These are phyloP conservation scores for Tragelaphus oryx DNA, from an alignment of 2,797 vertebrate species.

Conservation along the genomic window DNA sequence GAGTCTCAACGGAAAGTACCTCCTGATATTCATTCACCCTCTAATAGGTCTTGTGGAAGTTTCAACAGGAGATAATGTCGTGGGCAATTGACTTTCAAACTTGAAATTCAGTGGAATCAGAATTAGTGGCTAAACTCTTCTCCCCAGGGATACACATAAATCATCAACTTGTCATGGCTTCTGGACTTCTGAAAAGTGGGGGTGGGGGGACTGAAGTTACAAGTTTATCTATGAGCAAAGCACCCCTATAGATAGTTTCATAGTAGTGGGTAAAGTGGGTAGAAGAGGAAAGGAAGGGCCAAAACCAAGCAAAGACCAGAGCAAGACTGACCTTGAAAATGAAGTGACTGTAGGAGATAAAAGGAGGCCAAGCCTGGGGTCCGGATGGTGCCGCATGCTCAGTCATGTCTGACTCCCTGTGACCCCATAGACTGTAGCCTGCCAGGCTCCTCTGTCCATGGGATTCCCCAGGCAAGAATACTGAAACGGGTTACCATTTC, in stretches of 20 bases:
- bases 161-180: background rate
- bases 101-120: background rate
- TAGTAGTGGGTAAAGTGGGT: background rate
- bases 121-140: background rate
- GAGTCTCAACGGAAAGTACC: background rate
- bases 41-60: background rate
- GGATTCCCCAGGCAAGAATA: background rate
- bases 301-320: background rate
- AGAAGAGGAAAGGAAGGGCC: background rate
- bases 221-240: background rate
- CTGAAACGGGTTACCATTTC: rapidly evolving
- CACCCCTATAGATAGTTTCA: background rate
- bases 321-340: background rate
- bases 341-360: background rate
- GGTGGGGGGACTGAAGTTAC: background rate
- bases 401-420: background rate
- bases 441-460: background rate
- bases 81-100: background rate
- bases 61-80: background rate
- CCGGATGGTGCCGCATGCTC: rapidly evolving
- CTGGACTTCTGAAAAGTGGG: background rate
- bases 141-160: background rate
- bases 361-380: background rate
- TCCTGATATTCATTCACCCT: background rate
- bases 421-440: background rate